Conservation (phyloP, 2,888 invertebrate genomes). For the Ophonus ardosiacus region DNA sequence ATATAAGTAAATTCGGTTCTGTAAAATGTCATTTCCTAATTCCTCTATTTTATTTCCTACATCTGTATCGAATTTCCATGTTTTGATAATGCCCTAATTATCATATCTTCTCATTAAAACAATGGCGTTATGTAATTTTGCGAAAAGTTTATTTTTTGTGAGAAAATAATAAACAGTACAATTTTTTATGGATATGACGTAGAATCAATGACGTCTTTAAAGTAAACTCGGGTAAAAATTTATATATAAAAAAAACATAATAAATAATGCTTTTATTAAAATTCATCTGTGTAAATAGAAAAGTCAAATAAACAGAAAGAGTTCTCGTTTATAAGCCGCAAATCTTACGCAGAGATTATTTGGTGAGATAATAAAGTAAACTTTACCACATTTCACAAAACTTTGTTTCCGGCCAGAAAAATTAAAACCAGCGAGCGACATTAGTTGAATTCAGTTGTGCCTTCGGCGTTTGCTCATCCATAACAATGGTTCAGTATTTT, state of each 20-base stretch:
- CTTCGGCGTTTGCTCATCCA: slow-evolving; percentile 5
- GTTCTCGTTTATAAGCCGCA: slow-evolving; percentile 14
- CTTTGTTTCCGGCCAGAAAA: slow-evolving; percentile 41
- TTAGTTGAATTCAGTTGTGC: not conserved
- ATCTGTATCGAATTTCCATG: slow-evolving; percentile 4
- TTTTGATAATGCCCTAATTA: slow-evolving; percentile 10
- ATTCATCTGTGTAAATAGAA: slow-evolving; percentile 36
- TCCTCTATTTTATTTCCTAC: not conserved
- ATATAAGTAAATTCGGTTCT: not conserved
- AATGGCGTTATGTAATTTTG: not conserved
- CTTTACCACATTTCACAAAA: slow-evolving; percentile 37
- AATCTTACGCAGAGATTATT: slow-evolving; percentile 39
- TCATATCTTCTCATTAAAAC: not conserved
- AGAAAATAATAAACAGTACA: not conserved
- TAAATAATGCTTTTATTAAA: slow-evolving; percentile 11
- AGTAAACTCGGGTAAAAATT: not conserved
- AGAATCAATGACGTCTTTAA: not conserved
- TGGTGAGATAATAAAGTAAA: slow-evolving; percentile 30
- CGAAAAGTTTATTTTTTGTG: slow-evolving; percentile 15
- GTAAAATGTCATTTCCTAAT: slow-evolving; percentile 12
- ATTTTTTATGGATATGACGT: not conserved
- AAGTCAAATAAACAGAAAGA: slow-evolving; percentile 40
- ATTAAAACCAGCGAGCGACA: slow-evolving; percentile 28
- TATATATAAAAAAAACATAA: slow-evolving; percentile 9
- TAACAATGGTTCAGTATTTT: slow-evolving; percentile 11